Percentiles rank a stretch among this genome's conserved stretches.
Conservation (phyloP, 2,797 vertebrate species). For the Nyctalus aviator region DNA sequence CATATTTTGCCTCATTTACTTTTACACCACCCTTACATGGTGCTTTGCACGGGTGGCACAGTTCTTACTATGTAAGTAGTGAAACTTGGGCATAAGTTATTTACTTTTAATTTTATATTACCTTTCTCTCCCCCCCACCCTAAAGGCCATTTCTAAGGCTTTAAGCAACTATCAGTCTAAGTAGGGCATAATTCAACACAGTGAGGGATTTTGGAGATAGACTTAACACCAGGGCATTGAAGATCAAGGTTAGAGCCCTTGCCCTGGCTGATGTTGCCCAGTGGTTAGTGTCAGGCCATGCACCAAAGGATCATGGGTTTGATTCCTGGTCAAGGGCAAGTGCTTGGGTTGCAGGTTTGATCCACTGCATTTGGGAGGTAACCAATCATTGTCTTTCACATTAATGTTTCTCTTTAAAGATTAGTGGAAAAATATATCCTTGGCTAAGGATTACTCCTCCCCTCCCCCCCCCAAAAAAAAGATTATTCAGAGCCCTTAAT, state of each 20-base stretch:
- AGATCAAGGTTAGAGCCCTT: slow-evolving; percentile 51
- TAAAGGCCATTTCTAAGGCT: neutral
- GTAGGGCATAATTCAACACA: slow-evolving; percentile 64
- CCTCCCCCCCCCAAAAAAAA: too few relatives aligned
- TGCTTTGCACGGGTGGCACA: slow-evolving; percentile 41
- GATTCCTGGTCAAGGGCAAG: too few relatives aligned
- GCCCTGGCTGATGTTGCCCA: too few relatives aligned
- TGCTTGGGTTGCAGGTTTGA: too few relatives aligned
- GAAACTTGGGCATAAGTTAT: slow-evolving; percentile 44
- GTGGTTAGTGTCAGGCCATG: too few relatives aligned
- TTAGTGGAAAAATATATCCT: too few relatives aligned
- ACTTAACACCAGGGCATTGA: slow-evolving; percentile 63
- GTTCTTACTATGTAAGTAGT: neutral
- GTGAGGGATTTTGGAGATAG: slow-evolving; percentile 15
- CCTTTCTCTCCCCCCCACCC: neutral
- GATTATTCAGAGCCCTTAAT: slow-evolving; percentile 11
- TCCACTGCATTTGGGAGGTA: too few relatives aligned
- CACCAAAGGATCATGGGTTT: too few relatives aligned
- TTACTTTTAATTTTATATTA: slow-evolving; percentile 60
- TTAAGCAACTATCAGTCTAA: slow-evolving; percentile 50
- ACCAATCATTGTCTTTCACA: too few relatives aligned
- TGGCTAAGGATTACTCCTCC: too few relatives aligned
- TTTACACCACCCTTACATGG: slow-evolving; percentile 45
- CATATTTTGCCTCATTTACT: slow-evolving; percentile 58
- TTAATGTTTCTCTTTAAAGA: too few relatives aligned